Conservation (phyloP, 2,888 invertebrate genomes). For the Ichneumoninae sp. region DNA sequence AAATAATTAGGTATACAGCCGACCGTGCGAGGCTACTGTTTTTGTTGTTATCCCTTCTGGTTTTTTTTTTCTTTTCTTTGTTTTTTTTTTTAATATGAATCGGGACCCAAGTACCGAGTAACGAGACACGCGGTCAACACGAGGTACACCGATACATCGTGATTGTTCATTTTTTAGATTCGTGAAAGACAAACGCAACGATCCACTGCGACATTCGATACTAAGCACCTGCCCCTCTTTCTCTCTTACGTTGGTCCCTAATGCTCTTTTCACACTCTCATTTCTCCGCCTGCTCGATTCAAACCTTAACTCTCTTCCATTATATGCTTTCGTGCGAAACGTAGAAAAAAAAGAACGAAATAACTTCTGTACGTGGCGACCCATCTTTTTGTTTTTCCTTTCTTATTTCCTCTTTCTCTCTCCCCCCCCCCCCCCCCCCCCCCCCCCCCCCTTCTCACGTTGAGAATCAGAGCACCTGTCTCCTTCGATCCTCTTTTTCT, state of each 20-base stretch:
- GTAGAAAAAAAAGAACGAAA: conserved; percentile 69
- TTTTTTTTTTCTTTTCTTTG: not conserved
- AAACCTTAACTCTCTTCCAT: conserved; percentile 50
- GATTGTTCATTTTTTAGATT: conserved; percentile 48
- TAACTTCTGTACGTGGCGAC: conserved; percentile 69
- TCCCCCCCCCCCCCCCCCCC: conserved; percentile 48
- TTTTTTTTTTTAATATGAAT: conserved; percentile 47
- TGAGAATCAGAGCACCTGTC: conserved; percentile 78
- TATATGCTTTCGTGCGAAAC: conserved; percentile 62
- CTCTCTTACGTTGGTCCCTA: conserved; percentile 77
- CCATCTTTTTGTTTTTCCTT: conserved; percentile 45
- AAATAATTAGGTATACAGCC: conserved; percentile 77
- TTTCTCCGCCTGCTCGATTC: conserved; percentile 27
- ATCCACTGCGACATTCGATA: conserved; percentile 75
- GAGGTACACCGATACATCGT: conserved; percentile 13
- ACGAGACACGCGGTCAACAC: conserved; percentile 47
- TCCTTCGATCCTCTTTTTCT: conserved; percentile 68
- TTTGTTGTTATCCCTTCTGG: not conserved
- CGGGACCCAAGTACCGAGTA: conserved; percentile 27
- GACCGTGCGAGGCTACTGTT: conserved; percentile 48
- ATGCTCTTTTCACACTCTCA: conserved; percentile 70
- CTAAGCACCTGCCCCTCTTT: conserved; percentile 68
- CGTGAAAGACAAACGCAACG: conserved; percentile 69
- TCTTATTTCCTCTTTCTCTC: conserved; percentile 62
- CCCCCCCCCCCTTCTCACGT: conserved; percentile 62